These are phyloP conservation scores for Callionymus lyra DNA, from an alignment of 2,113 vertebrate genomes.

Conservation along the genomic window DNA sequence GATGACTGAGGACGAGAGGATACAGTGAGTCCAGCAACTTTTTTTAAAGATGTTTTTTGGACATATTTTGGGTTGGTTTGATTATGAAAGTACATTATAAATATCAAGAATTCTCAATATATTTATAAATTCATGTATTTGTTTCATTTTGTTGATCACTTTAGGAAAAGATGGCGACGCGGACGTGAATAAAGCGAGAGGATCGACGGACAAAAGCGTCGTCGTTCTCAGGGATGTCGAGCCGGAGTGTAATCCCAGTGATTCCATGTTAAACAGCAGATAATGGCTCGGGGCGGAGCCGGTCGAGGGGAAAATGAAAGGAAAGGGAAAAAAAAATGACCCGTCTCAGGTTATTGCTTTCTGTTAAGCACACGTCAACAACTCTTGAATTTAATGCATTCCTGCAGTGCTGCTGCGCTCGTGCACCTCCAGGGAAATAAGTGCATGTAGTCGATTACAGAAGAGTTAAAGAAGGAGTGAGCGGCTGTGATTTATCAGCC, in stretches of 20 bases:
- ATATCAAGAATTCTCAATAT: too few species aligned
- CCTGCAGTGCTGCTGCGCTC: conserved; percentile 28
- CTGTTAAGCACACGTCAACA: conserved; percentile 60
- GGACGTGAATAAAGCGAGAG: too few species aligned
- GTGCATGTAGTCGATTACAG: conserved; percentile 37
- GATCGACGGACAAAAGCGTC: too few species aligned
- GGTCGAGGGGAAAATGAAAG: conserved; percentile 57
- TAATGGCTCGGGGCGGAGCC: conserved; percentile 46
- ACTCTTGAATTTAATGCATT: conserved; percentile 66
- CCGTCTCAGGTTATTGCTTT: conserved; percentile 60
- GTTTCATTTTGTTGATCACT: too few species aligned
- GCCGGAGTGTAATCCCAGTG: conserved; percentile 37
- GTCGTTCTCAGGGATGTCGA: too few species aligned
- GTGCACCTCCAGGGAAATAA: conserved; percentile 60
- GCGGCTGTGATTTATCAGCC: conserved; percentile 20
- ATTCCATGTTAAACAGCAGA: conserved; percentile 56
- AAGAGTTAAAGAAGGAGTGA: conserved; percentile 35
- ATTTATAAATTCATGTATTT: too few species aligned
- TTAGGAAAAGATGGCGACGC: too few species aligned
- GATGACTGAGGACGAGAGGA: too few species aligned
- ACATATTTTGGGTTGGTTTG: too few species aligned
- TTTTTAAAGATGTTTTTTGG: too few species aligned
- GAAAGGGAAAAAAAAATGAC: conserved; percentile 32
- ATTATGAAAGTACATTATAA: too few species aligned
- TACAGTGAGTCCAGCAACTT: too few species aligned